Base-by-base conservation (phyloP, 1,140 invertebrate species). In the Drosophila sturtevanti region DNA sequence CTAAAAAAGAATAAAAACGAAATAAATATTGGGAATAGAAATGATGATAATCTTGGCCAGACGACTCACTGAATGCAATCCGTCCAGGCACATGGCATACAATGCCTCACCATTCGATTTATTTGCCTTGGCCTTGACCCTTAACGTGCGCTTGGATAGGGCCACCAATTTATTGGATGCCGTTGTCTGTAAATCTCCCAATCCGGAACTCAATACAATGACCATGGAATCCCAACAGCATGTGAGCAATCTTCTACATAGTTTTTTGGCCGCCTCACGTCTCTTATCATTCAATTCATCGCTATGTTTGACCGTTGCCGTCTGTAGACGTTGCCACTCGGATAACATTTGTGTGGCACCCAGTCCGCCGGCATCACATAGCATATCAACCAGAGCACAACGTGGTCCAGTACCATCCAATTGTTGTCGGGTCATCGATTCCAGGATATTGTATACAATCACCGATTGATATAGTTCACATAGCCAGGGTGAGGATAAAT, bases 151-250 rank as follows among this genome's bases (percentile, higher is more conserved):
- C 73, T 94, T 94, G 2, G 93, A 92, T 51, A 94, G 92, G 1
- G 92, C 92, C 21, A 94, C 81, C 91, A 94, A 78, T 89, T 94
- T 91, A 77, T 93, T 93, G 38, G 81, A 81, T n/a, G 74, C 80
- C 48, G 92, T 93, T 90, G 92, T 93, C 87, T 81, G 93, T 86
- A 94, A 94, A 63, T 95, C 94, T 9, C 93, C 93, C 52, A 98
- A 92, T 0, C 97, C 95, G 0, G 95, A 95, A 14, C 97, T 96
- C 2, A 98, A 92, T 11, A 98, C 96, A n/a, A 96, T 95, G 48
- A 98, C 94, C 93, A 98, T 96, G 0, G 96, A 96, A 52, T 96
- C 95, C 97, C 97, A 98, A 86, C 97, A 98, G 77, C 96, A 97
- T 3, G 96, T 97, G 24, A 98, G 90, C n/a, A 98, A 58, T 0